Conservation (phyloP, 2,113 vertebrate genomes). For the Ictalurus punctatus region DNA sequence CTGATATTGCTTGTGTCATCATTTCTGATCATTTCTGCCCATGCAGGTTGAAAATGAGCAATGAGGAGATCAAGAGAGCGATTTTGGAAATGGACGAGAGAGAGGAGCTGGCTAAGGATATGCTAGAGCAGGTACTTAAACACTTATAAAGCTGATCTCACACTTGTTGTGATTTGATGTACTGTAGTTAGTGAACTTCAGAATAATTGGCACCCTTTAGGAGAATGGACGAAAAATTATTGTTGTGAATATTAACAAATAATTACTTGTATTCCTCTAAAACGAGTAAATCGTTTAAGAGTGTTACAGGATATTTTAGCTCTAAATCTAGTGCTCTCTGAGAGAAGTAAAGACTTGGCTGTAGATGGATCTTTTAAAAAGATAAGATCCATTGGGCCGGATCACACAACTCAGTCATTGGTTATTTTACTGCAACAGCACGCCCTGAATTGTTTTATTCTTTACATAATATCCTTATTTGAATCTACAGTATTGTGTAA, state of each 20-base stretch:
- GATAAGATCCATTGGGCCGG: background rate
- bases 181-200: background rate
- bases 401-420: background rate
- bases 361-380: background rate
- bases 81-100: constrained; percentile 98
- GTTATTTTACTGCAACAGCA: background rate
- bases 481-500: background rate
- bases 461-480: background rate
- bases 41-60: constrained; percentile 91
- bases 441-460: background rate
- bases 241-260: background rate
- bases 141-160: background rate
- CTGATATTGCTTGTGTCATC: background rate
- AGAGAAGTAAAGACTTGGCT: background rate
- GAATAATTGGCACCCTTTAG: background rate
- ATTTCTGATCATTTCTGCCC: background rate
- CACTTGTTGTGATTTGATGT: background rate
- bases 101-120: constrained; percentile 97
- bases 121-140: constrained; percentile 90
- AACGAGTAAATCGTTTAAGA: background rate
- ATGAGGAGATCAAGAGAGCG: constrained; percentile 96
- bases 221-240: background rate
- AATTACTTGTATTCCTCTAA: background rate
- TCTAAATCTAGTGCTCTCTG: background rate
- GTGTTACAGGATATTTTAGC: background rate